Base-by-base conservation (phyloP, 2,888 invertebrate genomes). In the Tortrix viridana region DNA sequence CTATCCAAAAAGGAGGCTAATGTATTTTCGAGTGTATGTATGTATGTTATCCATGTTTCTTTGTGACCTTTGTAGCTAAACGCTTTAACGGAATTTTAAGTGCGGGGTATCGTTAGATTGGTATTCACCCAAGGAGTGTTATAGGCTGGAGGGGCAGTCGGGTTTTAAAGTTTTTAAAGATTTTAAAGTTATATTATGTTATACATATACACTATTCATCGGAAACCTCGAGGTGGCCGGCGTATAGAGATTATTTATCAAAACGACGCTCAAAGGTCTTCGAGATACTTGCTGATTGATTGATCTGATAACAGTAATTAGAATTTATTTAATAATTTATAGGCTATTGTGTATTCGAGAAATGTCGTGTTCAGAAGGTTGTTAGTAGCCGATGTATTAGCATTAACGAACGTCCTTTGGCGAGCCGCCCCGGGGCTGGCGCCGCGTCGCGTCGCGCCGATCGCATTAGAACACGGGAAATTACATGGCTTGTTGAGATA, bases 371-470 rank as follows among this genome's bases (percentile, higher is more conserved):
- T 75, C 76, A 79, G 77, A 72, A 75, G 74, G 79, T 78, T 74
- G 80, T 79, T 82, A 80, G 76, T 70, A 66, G 73, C 72, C 82
- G 80, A 82, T 73, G 78, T 81, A 89, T 89, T 88, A 87, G 81
- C 85, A 89, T 89, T 85, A 86, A 82, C 73, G 82, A 86, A 82
- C 73, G 82, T 81, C 83, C 84, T 87, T 87, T 85, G 78, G 73
- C 12, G 78, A 80, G 84, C 85, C 87, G 89, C 77, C 85, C 77
- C 85, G 76, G 70, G 69, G 61, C 73, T 84, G 89, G 88, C 90
- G 90, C 89, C 89, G 80, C 68, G 85, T 80, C 86, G 85, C 88
- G 85, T 80, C 86, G 85, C 88, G 85, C 80, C 85, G 80, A 79
- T 84, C 85, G 79, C 79, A 85, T 86, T 85, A 88, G 77, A 80